Evolutionary conservation across 2,888 invertebrate species (phyloP), one percentile per base, ranked within the genome.

Genomic region (Suillia variegata): DNA sequence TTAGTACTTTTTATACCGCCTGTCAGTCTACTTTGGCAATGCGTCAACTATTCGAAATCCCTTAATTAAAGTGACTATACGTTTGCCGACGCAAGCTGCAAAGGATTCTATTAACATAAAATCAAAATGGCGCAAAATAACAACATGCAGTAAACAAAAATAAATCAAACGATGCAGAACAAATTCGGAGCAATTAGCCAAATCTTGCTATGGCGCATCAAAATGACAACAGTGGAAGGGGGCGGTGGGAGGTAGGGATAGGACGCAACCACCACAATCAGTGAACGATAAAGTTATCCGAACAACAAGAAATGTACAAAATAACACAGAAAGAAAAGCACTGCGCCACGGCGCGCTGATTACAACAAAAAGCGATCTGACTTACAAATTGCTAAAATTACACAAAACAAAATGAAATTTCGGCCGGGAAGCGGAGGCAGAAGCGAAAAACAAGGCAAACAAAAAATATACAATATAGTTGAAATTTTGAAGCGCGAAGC

Each of bases 101-200:
- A 26, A 6, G 26, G 26, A 26, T 26, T 5, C 26, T 10, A 26
- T 26, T 26, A 26, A 26, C 26, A 26, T 6, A 47, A 55, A 55
- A 48, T 48, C 55, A 22, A 33, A 55, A 34, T 31, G 12, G 48
- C 22, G 20, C 12, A 24, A 33, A 15, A 24, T 13, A 38, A 38
- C 38, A 13, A 31, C 31, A n/a, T 10, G 38, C 38, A 38, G 10
- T 38, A 38, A 38, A 38, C 38, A 38, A 56, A 53, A 56, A 33
- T 34, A 17, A 54, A 58, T 31, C 50, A 52, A 63, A 59, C 59
- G 58, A 59, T 42, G 47, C 55, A 22, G 45, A 61, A 61, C 57
- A 58, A 63, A 63, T 59, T 59, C 57, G 38, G 18, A 59, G 61
- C 59, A 61, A 62, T 63, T 63, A 63, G 59, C 63, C 50, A 42